Evolutionary conservation across 2,888 invertebrate genomes (phyloP).

Genomic region (Ischnus inquisitorius): DNA sequence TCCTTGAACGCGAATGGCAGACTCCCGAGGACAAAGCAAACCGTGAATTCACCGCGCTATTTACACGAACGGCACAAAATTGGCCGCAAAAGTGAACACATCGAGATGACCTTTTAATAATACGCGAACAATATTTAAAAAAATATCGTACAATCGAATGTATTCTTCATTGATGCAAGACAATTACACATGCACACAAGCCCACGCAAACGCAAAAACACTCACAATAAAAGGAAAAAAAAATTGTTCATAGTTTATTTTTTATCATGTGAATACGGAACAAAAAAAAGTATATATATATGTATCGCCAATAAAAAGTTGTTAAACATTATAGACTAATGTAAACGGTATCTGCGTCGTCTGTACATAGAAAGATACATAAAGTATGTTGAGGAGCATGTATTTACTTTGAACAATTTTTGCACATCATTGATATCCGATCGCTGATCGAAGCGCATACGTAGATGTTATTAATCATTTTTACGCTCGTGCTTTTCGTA

Average conservation of each 20-base stretch:
- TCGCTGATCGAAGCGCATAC: not conserved
- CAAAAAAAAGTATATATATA: conserved; percentile 84
- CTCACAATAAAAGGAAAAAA: conserved; percentile 32
- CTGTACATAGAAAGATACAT: conserved; percentile 63
- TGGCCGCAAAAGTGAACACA: conserved; percentile 45
- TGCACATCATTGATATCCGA: not conserved
- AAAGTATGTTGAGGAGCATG: conserved; percentile 55
- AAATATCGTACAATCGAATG: conserved; percentile 59
- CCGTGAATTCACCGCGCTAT: conserved; percentile 31
- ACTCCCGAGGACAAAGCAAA: conserved; percentile 13
- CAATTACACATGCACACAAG: conserved; percentile 58
- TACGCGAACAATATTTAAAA: conserved; percentile 52
- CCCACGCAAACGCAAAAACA: conserved; percentile 50
- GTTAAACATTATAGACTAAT: conserved; percentile 85
- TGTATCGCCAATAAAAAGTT: conserved; percentile 89
- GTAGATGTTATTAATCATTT: conserved; percentile 51
- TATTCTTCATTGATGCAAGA: conserved; percentile 55
- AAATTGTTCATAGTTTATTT: conserved; percentile 90
- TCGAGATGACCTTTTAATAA: conserved; percentile 45
- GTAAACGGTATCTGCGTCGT: conserved; percentile 59
- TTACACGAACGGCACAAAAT: not conserved
- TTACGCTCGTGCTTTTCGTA: conserved; percentile 85
- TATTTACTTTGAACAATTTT: conserved; percentile 34
- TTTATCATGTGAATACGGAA: conserved; percentile 89
- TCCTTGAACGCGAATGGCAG: conserved; percentile 15